A percentile compares a stretch with the other conserved stretches of the same genome.
These are phyloP conservation scores for Pygoscelis antarcticus DNA, from an alignment of 2,113 vertebrate genomes.

Conservation along the genomic window DNA sequence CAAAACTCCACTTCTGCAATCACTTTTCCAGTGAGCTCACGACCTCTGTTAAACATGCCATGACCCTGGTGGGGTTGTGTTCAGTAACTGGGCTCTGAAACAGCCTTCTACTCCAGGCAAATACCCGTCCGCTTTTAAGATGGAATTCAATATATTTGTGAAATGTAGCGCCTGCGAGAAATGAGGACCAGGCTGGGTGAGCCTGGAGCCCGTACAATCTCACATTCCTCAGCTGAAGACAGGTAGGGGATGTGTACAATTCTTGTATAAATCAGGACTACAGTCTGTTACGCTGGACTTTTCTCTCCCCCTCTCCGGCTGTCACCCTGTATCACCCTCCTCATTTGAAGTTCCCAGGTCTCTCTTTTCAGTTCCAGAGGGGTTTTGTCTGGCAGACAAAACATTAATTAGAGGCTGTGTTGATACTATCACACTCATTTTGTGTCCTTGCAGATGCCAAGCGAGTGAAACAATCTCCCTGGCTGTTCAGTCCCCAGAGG, in stretches of 20 bases:
- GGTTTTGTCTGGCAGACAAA: neutral
- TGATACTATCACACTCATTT: constrained; percentile 28
- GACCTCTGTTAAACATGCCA: constrained; percentile 4
- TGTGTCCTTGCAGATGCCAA: neutral
- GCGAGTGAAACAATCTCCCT: neutral
- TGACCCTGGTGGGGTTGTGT: neutral
- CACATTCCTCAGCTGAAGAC: constrained; percentile 16
- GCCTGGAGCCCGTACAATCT: neutral
- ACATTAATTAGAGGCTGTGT: neutral
- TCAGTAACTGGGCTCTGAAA: neutral
- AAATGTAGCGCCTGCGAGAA: constrained; percentile 8
- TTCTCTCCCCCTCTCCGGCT: neutral
- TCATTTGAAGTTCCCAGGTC: neutral
- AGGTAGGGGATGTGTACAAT: neutral
- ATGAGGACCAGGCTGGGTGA: neutral
- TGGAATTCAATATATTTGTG: constrained; percentile 61
- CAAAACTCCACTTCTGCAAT: neutral
- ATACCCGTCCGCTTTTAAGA: neutral
- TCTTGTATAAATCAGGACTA: neutral
- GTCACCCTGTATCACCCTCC: neutral
- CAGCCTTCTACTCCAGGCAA: constrained; percentile 39
- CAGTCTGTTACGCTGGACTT: neutral
- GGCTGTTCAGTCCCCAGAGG: neutral
- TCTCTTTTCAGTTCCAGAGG: neutral
- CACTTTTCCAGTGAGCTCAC: neutral